These are phyloP conservation scores for Zootermopsis nevadensis DNA, from an alignment of 2,888 invertebrate species.

Conservation along the genomic window DNA sequence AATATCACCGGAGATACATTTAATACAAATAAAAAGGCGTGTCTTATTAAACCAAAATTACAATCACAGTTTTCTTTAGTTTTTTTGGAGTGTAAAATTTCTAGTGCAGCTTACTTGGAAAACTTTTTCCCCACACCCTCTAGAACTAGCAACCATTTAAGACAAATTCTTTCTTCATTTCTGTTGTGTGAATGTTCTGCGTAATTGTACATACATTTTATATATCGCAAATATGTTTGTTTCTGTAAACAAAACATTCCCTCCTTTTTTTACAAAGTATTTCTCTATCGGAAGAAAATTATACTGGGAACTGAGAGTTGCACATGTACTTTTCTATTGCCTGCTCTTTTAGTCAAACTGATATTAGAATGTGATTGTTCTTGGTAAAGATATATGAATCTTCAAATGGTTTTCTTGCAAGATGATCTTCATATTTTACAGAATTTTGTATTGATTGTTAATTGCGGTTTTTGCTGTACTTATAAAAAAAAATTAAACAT, in stretches of 20 bases:
- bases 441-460: too few species aligned
- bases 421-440: too few species aligned
- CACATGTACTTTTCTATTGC: background rate
- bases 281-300: constrained; percentile 20
- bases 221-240: constrained; percentile 4
- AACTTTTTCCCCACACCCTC: constrained; percentile 2
- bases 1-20: too few species aligned
- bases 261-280: constrained; percentile 24
- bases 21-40: too few species aligned
- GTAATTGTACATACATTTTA: constrained; percentile 21
- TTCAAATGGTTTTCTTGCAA: too few species aligned
- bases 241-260: constrained; percentile 21
- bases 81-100: too few species aligned
- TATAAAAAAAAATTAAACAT: too few species aligned
- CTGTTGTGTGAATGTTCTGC: constrained; percentile 29
- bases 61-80: background rate
- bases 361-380: too few species aligned
- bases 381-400: too few species aligned
- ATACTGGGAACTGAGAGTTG: constrained; percentile 14
- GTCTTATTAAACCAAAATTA: background rate
- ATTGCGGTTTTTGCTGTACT: too few species aligned
- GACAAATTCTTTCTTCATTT: constrained; percentile 13
- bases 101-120: background rate
- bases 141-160: constrained; percentile 9
- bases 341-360: too few species aligned